Conservation (phyloP, 64 coral and sea anemone species). For the Actinia tenebrosa region DNA sequence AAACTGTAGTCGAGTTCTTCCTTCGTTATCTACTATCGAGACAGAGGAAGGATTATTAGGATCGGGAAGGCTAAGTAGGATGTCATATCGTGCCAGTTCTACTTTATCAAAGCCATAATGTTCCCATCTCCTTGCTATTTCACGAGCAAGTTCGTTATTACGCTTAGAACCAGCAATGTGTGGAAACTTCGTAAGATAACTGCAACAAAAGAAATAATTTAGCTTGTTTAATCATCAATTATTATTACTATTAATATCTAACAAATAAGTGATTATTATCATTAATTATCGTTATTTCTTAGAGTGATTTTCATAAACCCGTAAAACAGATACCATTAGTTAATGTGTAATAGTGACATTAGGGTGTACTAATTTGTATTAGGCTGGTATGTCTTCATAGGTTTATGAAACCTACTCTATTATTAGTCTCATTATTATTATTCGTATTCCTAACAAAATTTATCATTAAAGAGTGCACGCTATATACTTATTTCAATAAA, state of each 20-base stretch:
- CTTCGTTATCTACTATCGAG: background rate
- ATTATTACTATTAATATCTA: background rate
- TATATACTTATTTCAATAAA: no score
- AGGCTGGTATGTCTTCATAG: no score
- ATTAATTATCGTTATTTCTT: no score
- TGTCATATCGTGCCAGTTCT: slow-evolving; percentile 21
- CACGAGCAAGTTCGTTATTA: slow-evolving; percentile 16
- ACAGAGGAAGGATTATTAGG: background rate
- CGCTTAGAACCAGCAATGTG: slow-evolving; percentile 19
- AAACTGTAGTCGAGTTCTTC: background rate
- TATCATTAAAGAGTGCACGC: no score
- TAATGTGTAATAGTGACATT: no score
- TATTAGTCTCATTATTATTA: no score
- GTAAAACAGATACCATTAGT: no score
- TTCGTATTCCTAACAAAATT: no score
- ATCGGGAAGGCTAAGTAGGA: slow-evolving; percentile 6
- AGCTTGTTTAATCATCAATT: background rate
- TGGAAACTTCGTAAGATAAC: slow-evolving; percentile 5
- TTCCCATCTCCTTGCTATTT: slow-evolving; percentile 1
- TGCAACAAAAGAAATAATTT: background rate
- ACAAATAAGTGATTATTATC: no score
- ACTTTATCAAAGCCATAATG: slow-evolving; percentile 23
- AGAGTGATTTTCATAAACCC: no score
- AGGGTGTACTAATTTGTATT: no score
- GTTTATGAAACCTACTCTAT: no score